Conservation (phyloP, 2,888 invertebrate genomes). For the Protophormia terraenovae region DNA sequence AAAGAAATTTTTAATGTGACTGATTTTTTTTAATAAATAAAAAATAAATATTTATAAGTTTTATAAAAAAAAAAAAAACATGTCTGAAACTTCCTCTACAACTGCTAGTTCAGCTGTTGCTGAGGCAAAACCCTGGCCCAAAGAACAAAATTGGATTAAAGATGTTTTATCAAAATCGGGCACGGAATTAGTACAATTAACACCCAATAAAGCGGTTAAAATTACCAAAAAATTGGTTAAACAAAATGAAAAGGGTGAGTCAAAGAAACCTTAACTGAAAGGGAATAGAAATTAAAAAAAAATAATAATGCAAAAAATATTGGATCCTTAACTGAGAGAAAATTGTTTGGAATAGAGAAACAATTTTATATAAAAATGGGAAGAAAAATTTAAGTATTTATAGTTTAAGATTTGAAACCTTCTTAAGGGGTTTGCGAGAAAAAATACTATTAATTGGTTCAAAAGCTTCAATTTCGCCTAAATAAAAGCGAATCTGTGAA, state of each 20-base stretch:
- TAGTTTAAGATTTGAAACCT: no score
- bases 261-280: no score
- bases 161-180: slow-evolving; percentile 82
- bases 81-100: slow-evolving; percentile 74
- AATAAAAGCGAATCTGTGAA: no score
- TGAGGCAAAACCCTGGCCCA: slow-evolving; percentile 71
- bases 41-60: slow-evolving; percentile 11
- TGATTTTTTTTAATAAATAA: slow-evolving; percentile 37
- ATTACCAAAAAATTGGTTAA: slow-evolving; percentile 67
- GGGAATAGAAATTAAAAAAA: no score
- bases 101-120: neutral
- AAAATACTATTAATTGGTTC: no score
- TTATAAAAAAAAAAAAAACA: slow-evolving; percentile 70
- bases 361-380: no score
- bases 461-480: no score
- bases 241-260: slow-evolving; percentile 76
- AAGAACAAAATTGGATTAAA: slow-evolving; percentile 83
- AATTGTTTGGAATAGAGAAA: no score
- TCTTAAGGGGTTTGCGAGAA: no score
- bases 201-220: slow-evolving; percentile 74
- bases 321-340: no score
- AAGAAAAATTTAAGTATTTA: no score
- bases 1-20: slow-evolving; percentile 9
- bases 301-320: no score
- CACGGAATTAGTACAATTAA: slow-evolving; percentile 79